These are phyloP conservation scores for Sorex fumeus DNA, from an alignment of 2,113 vertebrate genomes.

Conservation along the genomic window DNA sequence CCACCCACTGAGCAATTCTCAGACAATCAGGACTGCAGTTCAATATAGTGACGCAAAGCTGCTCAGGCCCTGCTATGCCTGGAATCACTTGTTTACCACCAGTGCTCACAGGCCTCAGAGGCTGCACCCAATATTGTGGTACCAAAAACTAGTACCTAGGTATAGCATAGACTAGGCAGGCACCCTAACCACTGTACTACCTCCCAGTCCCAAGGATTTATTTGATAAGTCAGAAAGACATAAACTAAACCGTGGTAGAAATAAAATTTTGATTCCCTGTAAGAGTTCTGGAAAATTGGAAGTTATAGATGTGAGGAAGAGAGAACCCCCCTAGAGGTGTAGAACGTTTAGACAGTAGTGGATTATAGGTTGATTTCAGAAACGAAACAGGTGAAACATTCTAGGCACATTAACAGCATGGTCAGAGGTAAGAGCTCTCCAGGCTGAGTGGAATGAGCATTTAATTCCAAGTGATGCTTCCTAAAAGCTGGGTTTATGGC, in stretches of 20 bases:
- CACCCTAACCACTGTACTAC: too few relatives aligned
- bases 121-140: too few relatives aligned
- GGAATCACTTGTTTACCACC: too few relatives aligned
- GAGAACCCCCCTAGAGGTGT: neutral
- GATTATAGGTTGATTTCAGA: neutral
- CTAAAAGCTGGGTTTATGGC: neutral
- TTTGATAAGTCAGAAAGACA: slow-evolving; percentile 14
- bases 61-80: too few relatives aligned
- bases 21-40: too few relatives aligned
- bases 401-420: neutral
- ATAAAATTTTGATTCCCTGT: neutral
- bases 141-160: too few relatives aligned
- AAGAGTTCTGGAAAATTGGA: neutral
- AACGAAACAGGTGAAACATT: neutral
- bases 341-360: neutral
- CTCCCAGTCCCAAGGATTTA: neutral
- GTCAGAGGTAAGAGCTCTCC: neutral
- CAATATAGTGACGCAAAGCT: too few relatives aligned
- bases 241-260: neutral
- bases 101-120: too few relatives aligned
- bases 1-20: too few relatives aligned
- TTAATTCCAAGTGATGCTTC: neutral
- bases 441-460: neutral
- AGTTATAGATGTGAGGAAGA: neutral
- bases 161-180: too few relatives aligned